Evolutionary conservation across 2,888 invertebrate species (phyloP), one percentile per base, ranked within the genome.

Genomic region (Operophtera brumata): DNA sequence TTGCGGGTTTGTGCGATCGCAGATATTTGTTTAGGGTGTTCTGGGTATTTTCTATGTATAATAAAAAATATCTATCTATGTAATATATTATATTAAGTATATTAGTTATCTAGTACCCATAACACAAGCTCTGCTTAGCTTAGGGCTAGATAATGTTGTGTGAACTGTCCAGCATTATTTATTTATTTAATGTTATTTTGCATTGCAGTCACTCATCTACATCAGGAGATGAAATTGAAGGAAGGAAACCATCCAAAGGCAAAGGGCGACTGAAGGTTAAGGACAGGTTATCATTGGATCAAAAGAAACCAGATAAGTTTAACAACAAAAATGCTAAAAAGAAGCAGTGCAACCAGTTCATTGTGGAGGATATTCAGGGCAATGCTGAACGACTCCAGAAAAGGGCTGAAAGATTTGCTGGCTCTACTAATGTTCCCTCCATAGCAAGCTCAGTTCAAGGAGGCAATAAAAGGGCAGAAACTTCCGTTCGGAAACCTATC

Each of bases 391-490:
- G 94, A 70, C 91, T 97, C 66, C 94, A 95, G 78, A 96, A 97
- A 78, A 93, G 98, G 68, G 98, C 98, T 45, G 97, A 96, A 56
- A 92, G 98, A 70, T 98, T 98, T 91, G 93, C 91, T 69, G 91
- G 90, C 62, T 57, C 73, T 56, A 57, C 65, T 57, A 74, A 73
- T 74, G 81, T 90, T 62, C 91, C 91, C 65, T 87, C 90, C 74
- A 87, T 90, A 70, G 86, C 89, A 54, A 91, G 86, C 69, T 86
- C 86, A 49, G 71, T 82, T 35, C 88, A 88, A 69, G 73, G 75
- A 58, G 78, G 75, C 60, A 75, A 58, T 53, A 80, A 75, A 53
- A 84, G 73, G 59, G 54, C 67, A 43, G 90, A 90, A 61, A 79
- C 80, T 36, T 72, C 70, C 49, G 49, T 69, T 11, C 83, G 75